phyloP scores from a whole-genome alignment of 2,113 vertebrate genomes.

The Excalfactoria chinensis region DNA sequence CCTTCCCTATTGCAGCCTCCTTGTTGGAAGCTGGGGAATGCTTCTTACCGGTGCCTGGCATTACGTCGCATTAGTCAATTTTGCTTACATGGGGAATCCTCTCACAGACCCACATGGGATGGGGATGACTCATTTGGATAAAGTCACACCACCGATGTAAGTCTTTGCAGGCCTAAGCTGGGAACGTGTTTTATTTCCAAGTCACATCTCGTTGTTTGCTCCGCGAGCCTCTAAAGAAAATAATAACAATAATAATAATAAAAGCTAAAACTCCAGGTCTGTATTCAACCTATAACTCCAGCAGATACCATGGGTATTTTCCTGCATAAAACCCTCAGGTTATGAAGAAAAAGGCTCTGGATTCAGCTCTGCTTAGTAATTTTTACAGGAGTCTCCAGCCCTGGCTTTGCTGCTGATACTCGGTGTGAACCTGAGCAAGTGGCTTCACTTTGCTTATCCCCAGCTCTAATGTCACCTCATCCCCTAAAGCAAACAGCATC shows the following conservation, averaged over 20 bases:
- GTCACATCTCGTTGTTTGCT: not conserved
- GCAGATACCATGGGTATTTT: not conserved
- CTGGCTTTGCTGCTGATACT: not conserved
- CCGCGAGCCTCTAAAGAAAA: not conserved
- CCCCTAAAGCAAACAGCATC: not conserved
- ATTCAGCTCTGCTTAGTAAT: not conserved
- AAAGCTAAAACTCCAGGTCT: not conserved
- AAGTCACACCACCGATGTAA: constrained; percentile 14
- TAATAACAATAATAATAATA: not conserved
- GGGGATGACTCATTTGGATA: constrained; percentile 31
- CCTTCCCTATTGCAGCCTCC: rapidly evolving
- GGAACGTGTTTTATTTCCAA: constrained; percentile 37
- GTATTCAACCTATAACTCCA: not conserved
- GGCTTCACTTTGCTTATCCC: not conserved
- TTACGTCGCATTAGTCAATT: not conserved
- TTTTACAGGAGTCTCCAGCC: not conserved
- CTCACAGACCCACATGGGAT: constrained; percentile 5
- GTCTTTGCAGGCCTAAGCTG: constrained; percentile 20
- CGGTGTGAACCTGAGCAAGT: not conserved
- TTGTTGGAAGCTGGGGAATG: not conserved
- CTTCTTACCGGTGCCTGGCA: not conserved
- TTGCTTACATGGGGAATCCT: constrained; percentile 43
- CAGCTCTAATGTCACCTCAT: rapidly evolving
- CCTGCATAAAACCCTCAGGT: not conserved
- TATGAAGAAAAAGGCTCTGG: not conserved